Percentiles rank a stretch among this genome's conserved stretches.
Evolutionary conservation across 1,140 invertebrate genomes (phyloP).

Genomic region (Drosophila lowei): DNA sequence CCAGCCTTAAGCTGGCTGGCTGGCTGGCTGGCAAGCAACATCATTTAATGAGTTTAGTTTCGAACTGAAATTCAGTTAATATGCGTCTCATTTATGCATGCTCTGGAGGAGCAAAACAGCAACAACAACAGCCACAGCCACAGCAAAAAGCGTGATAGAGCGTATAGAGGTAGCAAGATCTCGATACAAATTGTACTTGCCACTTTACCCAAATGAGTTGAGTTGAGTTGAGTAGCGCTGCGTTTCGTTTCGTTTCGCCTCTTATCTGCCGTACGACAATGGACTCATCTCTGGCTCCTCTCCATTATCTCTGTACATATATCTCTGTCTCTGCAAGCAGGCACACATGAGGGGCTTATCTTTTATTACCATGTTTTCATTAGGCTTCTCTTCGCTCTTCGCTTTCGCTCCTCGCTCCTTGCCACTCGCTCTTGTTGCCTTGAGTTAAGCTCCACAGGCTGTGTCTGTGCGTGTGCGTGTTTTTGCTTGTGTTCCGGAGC

Average conservation of each 20-base stretch:
- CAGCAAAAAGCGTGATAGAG: no score
- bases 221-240: slow-evolving; percentile 34
- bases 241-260: slow-evolving; percentile 45
- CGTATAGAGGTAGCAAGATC: slow-evolving; percentile 28
- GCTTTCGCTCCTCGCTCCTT: slow-evolving; percentile 4
- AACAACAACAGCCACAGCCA: not conserved
- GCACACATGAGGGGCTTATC: slow-evolving; percentile 65
- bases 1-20: slow-evolving; percentile 4
- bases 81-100: slow-evolving; percentile 63
- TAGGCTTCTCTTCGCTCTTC: slow-evolving; percentile 33
- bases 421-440: slow-evolving; percentile 13
- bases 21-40: slow-evolving; percentile 30
- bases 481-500: slow-evolving; percentile 1
- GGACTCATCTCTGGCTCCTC: slow-evolving; percentile 9
- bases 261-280: slow-evolving; percentile 63
- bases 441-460: slow-evolving; percentile 21
- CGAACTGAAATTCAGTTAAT: slow-evolving; percentile 76
- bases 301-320: not conserved
- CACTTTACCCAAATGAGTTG: slow-evolving; percentile 70
- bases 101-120: slow-evolving; percentile 13
- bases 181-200: slow-evolving; percentile 69
- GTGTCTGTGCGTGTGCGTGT: slow-evolving; percentile 7
- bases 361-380: slow-evolving; percentile 75
- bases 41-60: slow-evolving; percentile 77
- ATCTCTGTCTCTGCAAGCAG: slow-evolving; percentile 7